Conservation (phyloP, 1,140 invertebrate genomes). For the Euura saliciscinereae region DNA sequence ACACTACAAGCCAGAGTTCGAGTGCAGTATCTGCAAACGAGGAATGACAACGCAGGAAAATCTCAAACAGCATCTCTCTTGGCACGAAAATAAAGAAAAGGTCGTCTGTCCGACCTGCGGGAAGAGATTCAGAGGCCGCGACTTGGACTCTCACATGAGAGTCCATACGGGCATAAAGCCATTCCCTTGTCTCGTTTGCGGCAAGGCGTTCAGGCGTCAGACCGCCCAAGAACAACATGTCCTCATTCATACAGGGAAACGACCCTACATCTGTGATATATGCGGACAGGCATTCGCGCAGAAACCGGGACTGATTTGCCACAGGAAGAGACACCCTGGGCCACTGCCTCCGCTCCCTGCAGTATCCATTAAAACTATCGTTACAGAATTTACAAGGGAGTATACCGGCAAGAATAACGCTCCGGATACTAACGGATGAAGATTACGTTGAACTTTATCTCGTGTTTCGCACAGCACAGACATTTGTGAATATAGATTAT, state of each 20-base stretch:
- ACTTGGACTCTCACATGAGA: slow-evolving; percentile 72
- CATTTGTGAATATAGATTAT: background rate
- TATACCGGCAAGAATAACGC: slow-evolving; percentile 27
- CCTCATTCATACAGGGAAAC: slow-evolving; percentile 79
- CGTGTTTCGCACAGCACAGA: background rate
- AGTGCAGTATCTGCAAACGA: slow-evolving; percentile 45
- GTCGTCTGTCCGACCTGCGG: slow-evolving; percentile 57
- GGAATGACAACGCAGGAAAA: slow-evolving; percentile 59
- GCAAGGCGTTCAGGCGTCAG: slow-evolving; percentile 71
- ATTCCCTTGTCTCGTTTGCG: slow-evolving; percentile 76
- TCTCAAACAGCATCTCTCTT: slow-evolving; percentile 64
- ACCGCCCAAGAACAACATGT: slow-evolving; percentile 73
- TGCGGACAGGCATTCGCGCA: slow-evolving; percentile 77
- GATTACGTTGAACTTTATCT: background rate
- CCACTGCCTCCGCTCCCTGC: slow-evolving; percentile 40
- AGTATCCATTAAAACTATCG: slow-evolving; percentile 44
- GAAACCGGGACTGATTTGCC: slow-evolving; percentile 65
- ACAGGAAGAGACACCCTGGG: slow-evolving; percentile 64
- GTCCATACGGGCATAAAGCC: slow-evolving; percentile 73
- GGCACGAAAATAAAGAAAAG: slow-evolving; percentile 62
- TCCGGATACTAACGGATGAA: background rate
- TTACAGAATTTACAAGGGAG: slow-evolving; percentile 36
- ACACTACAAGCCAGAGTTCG: slow-evolving; percentile 41
- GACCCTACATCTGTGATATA: slow-evolving; percentile 79
- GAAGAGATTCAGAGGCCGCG: slow-evolving; percentile 61